Conservation (phyloP, 2,888 invertebrate species). For the Saturnia pavonia region DNA sequence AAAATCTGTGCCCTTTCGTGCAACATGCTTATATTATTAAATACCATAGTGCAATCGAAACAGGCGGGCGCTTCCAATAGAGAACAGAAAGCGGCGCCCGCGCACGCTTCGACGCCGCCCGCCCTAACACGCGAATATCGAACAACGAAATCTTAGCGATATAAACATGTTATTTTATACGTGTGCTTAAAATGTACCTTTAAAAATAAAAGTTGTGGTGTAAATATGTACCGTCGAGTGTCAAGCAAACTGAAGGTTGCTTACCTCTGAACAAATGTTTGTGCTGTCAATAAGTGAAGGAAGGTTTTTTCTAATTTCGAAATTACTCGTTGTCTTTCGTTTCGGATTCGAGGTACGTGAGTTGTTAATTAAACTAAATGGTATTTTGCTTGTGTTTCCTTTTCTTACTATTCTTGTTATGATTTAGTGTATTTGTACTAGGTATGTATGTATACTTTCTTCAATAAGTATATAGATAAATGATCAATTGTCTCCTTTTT, state of each 20-base stretch:
- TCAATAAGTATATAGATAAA: background rate
- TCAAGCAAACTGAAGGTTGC: conserved; percentile 41
- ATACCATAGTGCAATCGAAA: conserved; percentile 57
- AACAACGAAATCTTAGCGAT: conserved; percentile 16
- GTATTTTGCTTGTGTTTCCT: background rate
- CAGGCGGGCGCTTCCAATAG: conserved; percentile 59
- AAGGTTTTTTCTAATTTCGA: conserved; percentile 37
- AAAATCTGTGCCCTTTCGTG: conserved; percentile 46
- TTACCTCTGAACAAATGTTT: conserved; percentile 61
- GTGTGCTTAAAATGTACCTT: conserved; percentile 11
- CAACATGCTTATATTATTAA: conserved; percentile 59
- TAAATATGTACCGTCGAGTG: conserved; percentile 43
- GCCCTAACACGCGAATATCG: conserved; percentile 45
- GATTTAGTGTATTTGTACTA: background rate
- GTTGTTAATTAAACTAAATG: conserved; percentile 16
- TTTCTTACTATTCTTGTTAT: background rate
- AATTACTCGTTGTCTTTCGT: conserved; percentile 16
- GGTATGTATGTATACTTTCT: background rate
- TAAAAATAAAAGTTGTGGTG: conserved; percentile 36
- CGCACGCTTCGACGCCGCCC: conserved; percentile 77
- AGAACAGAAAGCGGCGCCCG: conserved; percentile 66
- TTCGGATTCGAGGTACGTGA: conserved; percentile 19
- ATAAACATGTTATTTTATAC: conserved; percentile 11
- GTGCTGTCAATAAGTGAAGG: conserved; percentile 61
- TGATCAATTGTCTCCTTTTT: background rate